Evolutionary conservation across 2,113 vertebrate species (phyloP).

Genomic region (Dasyprocta punctata): DNA sequence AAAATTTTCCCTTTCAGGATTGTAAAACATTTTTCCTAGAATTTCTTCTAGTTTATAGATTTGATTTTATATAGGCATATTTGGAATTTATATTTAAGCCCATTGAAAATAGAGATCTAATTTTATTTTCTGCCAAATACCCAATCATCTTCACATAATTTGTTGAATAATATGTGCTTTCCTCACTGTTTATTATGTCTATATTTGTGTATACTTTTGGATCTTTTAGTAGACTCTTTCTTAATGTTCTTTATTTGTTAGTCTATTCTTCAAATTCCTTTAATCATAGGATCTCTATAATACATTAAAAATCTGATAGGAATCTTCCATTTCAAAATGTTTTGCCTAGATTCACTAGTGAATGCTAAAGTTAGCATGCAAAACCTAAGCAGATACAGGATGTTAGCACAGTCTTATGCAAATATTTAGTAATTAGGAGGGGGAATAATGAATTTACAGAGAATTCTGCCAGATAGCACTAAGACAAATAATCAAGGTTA

Average conservation of each 20-base stretch:
- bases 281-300: slow-evolving; percentile 2
- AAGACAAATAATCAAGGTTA: background rate
- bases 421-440: background rate
- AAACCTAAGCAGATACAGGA: background rate
- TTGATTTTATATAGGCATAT: slow-evolving; percentile 1
- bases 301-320: background rate
- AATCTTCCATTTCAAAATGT: background rate
- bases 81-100: slow-evolving; percentile 6
- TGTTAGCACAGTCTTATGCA: background rate
- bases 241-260: slow-evolving; percentile 20
- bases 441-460: background rate
- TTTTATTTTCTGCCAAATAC: slow-evolving; percentile 6
- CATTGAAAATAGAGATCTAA: slow-evolving; percentile 23
- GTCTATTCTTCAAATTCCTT: background rate
- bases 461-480: background rate
- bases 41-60: background rate
- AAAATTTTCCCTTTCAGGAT: slow-evolving; percentile 46
- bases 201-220: background rate
- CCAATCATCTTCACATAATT: background rate
- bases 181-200: background rate
- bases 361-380: slow-evolving; percentile 4
- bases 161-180: slow-evolving; percentile 22
- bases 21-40: slow-evolving; percentile 1
- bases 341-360: background rate
- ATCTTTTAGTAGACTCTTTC: background rate